Conservation (phyloP, 2,888 invertebrate species). For the Pachliopta kotzebuea region DNA sequence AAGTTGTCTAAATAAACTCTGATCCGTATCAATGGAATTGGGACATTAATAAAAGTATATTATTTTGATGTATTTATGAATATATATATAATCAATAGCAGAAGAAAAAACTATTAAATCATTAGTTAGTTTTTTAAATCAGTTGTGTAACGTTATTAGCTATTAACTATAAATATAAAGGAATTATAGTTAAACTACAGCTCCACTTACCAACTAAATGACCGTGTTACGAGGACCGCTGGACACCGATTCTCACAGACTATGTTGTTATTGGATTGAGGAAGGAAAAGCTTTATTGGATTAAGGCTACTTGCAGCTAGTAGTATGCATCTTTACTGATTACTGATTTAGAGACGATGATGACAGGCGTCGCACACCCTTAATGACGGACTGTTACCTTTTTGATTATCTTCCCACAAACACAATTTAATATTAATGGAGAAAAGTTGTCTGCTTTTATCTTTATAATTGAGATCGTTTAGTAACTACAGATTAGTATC, state of each 20-base stretch:
- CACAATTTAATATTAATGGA: no score
- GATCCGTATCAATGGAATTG: no score
- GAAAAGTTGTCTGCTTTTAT: no score
- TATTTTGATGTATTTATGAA: no score
- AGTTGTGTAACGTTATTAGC: neutral
- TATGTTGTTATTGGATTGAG: conserved; percentile 24
- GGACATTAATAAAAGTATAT: no score
- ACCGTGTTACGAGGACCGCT: conserved; percentile 18
- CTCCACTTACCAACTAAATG: conserved; percentile 1
- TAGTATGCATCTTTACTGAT: conserved; percentile 6
- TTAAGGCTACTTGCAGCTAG: conserved; percentile 8
- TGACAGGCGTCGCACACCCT: conserved; percentile 3
- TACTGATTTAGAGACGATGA: neutral
- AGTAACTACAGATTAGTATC: no score
- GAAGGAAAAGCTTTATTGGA: conserved; percentile 26
- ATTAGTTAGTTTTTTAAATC: neutral
- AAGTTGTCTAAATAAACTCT: no score
- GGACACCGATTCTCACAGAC: conserved; percentile 15
- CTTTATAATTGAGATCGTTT: no score
- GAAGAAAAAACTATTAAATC: no score
- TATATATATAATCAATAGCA: no score
- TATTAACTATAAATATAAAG: neutral
- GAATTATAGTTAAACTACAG: neutral
- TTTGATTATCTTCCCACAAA: no score
- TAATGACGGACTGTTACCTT: neutral